Evolutionary conservation across 2,888 invertebrate genomes (phyloP), one percentile per base, ranked within the genome.

Genomic region (Panopea generosa): DNA sequence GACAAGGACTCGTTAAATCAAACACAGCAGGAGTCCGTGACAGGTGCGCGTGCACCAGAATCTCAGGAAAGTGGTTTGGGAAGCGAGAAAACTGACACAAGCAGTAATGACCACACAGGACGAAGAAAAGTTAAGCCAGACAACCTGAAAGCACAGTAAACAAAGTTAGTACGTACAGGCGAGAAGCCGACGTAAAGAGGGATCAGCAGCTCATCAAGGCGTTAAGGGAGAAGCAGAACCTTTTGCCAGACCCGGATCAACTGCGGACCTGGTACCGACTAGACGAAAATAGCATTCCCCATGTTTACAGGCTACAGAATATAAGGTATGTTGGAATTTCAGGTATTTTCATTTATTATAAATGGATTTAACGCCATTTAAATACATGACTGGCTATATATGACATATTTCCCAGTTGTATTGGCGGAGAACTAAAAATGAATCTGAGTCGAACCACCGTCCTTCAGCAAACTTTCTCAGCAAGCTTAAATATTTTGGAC

Each of bases 231-330:
- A 78, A 82, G n/a, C 84, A 86, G 43, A 79, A 82, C 0, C 72
- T 72, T 4, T 65, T 88, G 6, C 86, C 91, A 53, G 93, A 93
- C 84, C 90, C 91, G 0, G 85, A 88, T 33, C 74, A 92, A 0
- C 84, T 93, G 29, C 86, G 89, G 29, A 88, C 92, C 22, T 92
- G 91, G 89, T 93, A 93, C 77, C 77, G 84, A n/a, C 84, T 92
- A 56, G 92, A 93, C 69, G 87, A 90, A 45, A 93, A 92, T 74
- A 61, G 84, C 14, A 76, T 85, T 11, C 91, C 92, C 0, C 84
- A 90, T 1, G 85, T 88, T 7, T 90, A 89, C 75, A 73, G 82
- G 7, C 83, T 90, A 3, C 87, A 87, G 56, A 86, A 83, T 43
- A 89, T 90, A 50, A 89, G 90, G 90, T 89, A 71, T 4, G 14